A percentile compares a stretch with the other conserved stretches of the same genome.
These are phyloP conservation scores for Spilarctia lutea DNA, from an alignment of 2,888 invertebrate genomes.

Conservation along the genomic window DNA sequence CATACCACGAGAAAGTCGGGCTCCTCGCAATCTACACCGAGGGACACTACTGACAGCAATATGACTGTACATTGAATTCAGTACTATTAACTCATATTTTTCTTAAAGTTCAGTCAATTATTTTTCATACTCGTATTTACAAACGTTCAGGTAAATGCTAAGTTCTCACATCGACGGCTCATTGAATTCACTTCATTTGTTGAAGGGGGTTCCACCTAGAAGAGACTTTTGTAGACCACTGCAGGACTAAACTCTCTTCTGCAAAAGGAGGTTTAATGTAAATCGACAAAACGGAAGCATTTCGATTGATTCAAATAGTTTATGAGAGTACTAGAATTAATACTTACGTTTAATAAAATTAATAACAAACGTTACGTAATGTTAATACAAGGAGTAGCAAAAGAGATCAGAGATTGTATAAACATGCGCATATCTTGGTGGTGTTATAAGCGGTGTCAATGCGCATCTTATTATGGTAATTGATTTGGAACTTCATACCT, in stretches of 20 bases:
- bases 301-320: too few relatives aligned
- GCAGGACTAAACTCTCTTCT: too few relatives aligned
- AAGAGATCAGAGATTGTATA: not conserved
- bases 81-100: not conserved
- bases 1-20: too few relatives aligned
- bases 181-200: not conserved
- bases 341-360: not conserved
- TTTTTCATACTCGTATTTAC: not conserved
- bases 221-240: too few relatives aligned
- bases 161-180: not conserved
- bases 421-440: constrained; percentile 15
- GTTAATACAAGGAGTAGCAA: not conserved
- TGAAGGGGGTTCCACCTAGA: too few relatives aligned
- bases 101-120: not conserved
- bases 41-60: too few relatives aligned
- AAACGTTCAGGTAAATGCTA: not conserved
- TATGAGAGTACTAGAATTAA: too few relatives aligned
- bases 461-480: constrained; percentile 21
- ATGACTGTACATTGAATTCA: too few relatives aligned
- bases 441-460: constrained; percentile 18
- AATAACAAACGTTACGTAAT: not conserved
- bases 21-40: too few relatives aligned
- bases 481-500: constrained; percentile 19
- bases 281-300: too few relatives aligned
- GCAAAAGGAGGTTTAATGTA: too few relatives aligned